phyloP scores from a whole-genome alignment of 2,797 vertebrate species.

The Pelochelys cantorii region DNA sequence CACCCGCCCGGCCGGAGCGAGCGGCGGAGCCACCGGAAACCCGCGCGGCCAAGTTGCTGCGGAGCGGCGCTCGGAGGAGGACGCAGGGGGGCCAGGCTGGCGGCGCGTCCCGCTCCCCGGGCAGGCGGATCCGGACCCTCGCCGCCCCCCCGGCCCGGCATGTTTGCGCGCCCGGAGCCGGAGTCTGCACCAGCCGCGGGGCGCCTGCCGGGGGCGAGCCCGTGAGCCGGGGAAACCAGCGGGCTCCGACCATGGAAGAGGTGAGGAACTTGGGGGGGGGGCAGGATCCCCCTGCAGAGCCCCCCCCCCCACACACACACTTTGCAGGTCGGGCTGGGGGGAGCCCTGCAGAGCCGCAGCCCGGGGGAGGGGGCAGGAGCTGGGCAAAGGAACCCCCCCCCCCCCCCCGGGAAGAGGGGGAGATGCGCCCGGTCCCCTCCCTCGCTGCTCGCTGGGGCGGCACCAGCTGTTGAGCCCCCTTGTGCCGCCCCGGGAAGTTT shows the following conservation, averaged over 20 bases:
- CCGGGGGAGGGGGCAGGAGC: too few species aligned
- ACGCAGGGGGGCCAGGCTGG: background rate
- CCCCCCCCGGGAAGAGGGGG: background rate
- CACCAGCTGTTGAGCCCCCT: too few species aligned
- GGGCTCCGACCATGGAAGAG: constrained; percentile 36
- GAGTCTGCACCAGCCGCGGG: background rate
- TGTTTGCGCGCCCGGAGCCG: constrained; percentile 61
- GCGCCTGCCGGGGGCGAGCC: background rate
- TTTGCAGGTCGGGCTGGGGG: background rate
- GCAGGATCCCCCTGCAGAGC: background rate
- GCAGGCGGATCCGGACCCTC: constrained; percentile 2
- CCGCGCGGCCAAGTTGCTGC: background rate
- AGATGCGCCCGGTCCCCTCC: background rate
- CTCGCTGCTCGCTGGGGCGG: too few species aligned
- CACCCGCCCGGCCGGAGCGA: accelerated
- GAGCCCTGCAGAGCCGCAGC: background rate
- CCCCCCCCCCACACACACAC: background rate
- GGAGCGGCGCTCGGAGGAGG: background rate
- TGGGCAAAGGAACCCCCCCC: background rate
- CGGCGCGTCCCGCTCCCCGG: constrained; percentile 41
- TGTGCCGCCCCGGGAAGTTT: background rate
- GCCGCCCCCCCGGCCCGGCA: constrained; percentile 13
- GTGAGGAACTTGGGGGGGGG: constrained; percentile 10
- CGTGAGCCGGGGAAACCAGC: background rate
- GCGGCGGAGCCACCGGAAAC: background rate